phyloP scores from a whole-genome alignment of 2,888 invertebrate genomes.

The Epiblema foenella region DNA sequence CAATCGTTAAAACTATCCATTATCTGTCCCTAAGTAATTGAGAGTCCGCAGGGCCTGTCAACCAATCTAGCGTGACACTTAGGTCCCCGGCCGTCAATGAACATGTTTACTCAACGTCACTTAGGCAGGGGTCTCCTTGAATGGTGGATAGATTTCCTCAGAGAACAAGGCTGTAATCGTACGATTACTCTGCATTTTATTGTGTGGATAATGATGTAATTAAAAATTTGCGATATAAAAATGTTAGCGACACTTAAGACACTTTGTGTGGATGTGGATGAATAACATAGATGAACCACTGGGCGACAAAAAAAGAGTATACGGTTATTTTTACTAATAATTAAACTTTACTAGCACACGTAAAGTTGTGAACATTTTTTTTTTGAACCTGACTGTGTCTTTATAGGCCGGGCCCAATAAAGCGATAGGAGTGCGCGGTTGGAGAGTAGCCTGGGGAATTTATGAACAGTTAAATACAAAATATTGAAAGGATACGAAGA shows the following conservation, averaged over 20 bases:
- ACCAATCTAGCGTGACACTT: constrained; percentile 34
- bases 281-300: neutral
- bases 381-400: no score
- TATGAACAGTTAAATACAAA: neutral
- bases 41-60: constrained; percentile 35
- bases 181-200: constrained; percentile 38
- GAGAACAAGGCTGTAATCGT: constrained; percentile 27
- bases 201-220: constrained; percentile 30
- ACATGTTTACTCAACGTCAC: constrained; percentile 11
- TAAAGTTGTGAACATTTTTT: neutral
- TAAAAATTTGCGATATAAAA: constrained; percentile 13
- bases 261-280: no score
- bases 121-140: constrained; percentile 14
- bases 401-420: no score
- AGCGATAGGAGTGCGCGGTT: no score
- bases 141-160: constrained; percentile 30
- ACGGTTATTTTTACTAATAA: neutral
- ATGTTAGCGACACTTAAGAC: neutral
- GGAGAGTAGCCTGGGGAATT: no score
- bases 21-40: constrained; percentile 43
- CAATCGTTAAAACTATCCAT: constrained; percentile 42
- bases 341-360: neutral
- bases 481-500: neutral
- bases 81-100: constrained; percentile 28
- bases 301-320: neutral